Evolutionary conservation across 2,888 invertebrate genomes (phyloP).

Genomic region (Cheilosia soror): DNA sequence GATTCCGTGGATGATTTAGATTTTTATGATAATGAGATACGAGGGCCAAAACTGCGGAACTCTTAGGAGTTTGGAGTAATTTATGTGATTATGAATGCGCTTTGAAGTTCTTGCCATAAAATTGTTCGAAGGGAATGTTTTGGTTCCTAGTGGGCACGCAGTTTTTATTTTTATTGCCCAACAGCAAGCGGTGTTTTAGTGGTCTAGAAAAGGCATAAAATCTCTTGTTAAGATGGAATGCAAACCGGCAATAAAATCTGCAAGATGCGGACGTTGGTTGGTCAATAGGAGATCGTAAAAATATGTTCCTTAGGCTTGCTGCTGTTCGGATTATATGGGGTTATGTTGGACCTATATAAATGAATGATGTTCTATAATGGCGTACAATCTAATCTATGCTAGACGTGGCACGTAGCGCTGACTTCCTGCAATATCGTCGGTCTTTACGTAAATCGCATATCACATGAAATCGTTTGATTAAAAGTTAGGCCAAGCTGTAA

Average conservation of each 20-base stretch:
- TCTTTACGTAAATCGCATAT: too few relatives aligned
- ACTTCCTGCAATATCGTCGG: too few relatives aligned
- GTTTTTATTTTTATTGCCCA: neutral
- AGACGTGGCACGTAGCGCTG: too few relatives aligned
- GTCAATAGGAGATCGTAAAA: neutral
- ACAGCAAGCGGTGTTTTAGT: neutral
- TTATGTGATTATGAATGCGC: constrained; percentile 41
- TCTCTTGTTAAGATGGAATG: neutral
- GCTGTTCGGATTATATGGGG: too few relatives aligned
- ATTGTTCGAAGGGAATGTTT: neutral
- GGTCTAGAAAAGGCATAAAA: neutral
- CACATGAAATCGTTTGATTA: too few relatives aligned
- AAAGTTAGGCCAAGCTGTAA: too few relatives aligned
- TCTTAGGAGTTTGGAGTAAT: constrained; percentile 17
- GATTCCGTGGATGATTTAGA: constrained; percentile 9
- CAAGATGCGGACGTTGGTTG: constrained; percentile 1
- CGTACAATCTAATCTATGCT: too few relatives aligned
- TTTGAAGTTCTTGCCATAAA: constrained; percentile 42
- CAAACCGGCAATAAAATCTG: constrained; percentile 1
- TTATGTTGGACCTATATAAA: too few relatives aligned
- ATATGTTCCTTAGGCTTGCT: too few relatives aligned
- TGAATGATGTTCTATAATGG: too few relatives aligned
- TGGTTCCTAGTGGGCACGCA: neutral
- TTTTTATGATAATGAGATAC: constrained; percentile 25
- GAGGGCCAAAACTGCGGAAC: constrained; percentile 2